phyloP scores from a whole-genome alignment of 2,888 invertebrate genomes.

The Harpagoxenus sublaevis region DNA sequence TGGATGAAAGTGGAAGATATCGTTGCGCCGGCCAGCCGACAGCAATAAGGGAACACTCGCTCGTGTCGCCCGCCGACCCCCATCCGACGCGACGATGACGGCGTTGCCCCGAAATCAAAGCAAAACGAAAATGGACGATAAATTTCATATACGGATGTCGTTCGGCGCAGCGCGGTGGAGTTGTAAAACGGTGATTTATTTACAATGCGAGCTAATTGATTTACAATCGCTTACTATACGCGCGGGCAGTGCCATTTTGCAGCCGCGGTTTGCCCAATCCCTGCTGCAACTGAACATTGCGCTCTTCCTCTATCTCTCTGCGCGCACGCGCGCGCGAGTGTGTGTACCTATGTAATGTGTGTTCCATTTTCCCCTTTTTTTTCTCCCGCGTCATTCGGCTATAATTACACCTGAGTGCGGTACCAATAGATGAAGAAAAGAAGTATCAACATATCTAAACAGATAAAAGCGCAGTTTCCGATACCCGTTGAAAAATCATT shows the following conservation, averaged over 20 bases:
- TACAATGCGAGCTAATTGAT: constrained; percentile 85
- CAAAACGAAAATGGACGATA: constrained; percentile 83
- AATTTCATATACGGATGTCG: constrained; percentile 83
- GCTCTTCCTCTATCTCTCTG: constrained; percentile 55
- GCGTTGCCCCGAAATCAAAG: constrained; percentile 61
- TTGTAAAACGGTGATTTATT: constrained; percentile 86
- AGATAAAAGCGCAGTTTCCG: neutral
- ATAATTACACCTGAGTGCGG: constrained; percentile 32
- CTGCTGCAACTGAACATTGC: constrained; percentile 37
- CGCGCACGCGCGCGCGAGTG: constrained; percentile 23
- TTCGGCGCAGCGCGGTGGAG: constrained; percentile 79
- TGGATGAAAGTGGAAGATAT: constrained; percentile 4
- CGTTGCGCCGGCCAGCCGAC: neutral
- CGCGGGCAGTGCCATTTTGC: constrained; percentile 73
- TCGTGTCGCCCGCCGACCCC: neutral
- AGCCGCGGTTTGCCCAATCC: constrained; percentile 69
- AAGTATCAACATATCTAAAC: constrained; percentile 15
- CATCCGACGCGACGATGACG: constrained; percentile 4
- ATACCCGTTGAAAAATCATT: neutral
- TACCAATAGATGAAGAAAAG: constrained; percentile 19
- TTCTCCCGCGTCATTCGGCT: neutral
- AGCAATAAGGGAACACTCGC: constrained; percentile 21
- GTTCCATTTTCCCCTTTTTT: constrained; percentile 58
- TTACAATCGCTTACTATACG: constrained; percentile 81
- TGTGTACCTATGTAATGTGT: neutral